Conservation (phyloP, 2,113 vertebrate genomes). For the Apteryx owenii region DNA sequence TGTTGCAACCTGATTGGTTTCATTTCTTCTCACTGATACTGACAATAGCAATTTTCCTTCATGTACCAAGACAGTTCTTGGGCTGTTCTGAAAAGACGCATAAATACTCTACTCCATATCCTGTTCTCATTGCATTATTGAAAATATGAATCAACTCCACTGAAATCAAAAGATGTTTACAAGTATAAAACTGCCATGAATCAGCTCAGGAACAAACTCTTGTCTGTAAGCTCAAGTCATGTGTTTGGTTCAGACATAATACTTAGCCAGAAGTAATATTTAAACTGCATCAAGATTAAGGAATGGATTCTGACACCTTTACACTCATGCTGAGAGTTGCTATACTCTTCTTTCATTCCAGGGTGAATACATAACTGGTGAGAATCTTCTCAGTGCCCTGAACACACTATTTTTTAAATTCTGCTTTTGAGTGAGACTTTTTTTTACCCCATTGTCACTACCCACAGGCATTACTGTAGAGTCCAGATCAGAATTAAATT, state of each 20-base stretch:
- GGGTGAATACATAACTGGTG: background rate
- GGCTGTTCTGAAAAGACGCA: background rate
- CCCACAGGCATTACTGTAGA: background rate
- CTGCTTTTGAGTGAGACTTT: background rate
- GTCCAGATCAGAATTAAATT: background rate
- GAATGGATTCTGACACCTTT: constrained; percentile 46
- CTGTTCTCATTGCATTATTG: background rate
- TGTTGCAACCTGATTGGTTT: background rate
- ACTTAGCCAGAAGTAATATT: constrained; percentile 65
- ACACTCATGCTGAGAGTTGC: background rate
- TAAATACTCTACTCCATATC: background rate
- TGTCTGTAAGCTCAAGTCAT: constrained; percentile 41
- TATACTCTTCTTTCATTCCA: constrained; percentile 32
- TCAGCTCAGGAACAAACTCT: constrained; percentile 24
- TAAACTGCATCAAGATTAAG: constrained; percentile 43
- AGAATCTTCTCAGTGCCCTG: background rate
- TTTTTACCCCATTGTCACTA: background rate
- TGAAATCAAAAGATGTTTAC: constrained; percentile 45
- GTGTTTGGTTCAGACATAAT: constrained; percentile 31
- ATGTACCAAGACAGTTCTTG: background rate
- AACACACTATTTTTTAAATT: background rate
- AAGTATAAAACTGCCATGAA: constrained; percentile 25
- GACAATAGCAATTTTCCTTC: constrained; percentile 10
- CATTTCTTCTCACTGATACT: background rate
- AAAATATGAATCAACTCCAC: constrained; percentile 14